phyloP scores from a whole-genome alignment of 2,888 invertebrate genomes.

The Athrips mouffetella region DNA sequence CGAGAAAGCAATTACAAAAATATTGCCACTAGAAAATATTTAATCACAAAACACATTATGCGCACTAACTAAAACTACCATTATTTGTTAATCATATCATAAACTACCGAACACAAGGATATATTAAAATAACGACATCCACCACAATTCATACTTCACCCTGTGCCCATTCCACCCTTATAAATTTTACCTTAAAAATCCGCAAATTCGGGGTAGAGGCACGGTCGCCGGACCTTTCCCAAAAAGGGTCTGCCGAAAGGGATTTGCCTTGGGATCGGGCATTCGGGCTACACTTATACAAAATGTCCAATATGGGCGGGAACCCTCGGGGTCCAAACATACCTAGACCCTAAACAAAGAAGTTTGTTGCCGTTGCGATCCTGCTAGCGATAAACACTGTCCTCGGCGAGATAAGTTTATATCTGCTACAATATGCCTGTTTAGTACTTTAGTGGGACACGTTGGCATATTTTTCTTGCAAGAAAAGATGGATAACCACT shows the following conservation, averaged over 20 bases:
- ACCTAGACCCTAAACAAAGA: constrained; percentile 71
- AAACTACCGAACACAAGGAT: constrained; percentile 15
- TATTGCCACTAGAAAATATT: too few relatives aligned
- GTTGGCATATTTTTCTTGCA: not conserved
- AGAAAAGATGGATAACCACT: not conserved
- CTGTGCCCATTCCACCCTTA: constrained; percentile 51
- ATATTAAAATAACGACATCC: constrained; percentile 30
- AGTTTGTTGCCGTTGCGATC: constrained; percentile 64
- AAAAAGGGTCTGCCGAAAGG: constrained; percentile 73
- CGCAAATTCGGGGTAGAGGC: constrained; percentile 73
- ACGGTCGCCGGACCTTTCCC: constrained; percentile 68
- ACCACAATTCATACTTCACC: constrained; percentile 37
- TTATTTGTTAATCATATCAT: not conserved
- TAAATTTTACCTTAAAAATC: constrained; percentile 79
- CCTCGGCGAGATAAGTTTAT: constrained; percentile 22
- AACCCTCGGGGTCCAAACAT: constrained; percentile 57
- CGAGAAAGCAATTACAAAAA: too few relatives aligned
- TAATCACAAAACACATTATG: too few relatives aligned
- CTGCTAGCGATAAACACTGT: constrained; percentile 38
- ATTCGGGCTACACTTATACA: constrained; percentile 74
- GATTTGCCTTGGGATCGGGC: constrained; percentile 73
- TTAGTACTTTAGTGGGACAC: not conserved
- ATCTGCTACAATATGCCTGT: constrained; percentile 1
- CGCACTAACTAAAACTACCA: not conserved
- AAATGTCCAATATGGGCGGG: constrained; percentile 74